Percentiles rank a stretch among this genome's conserved stretches.
phyloP scores from a whole-genome alignment of 1,140 invertebrate species.

The Polyergus mexicanus region DNA sequence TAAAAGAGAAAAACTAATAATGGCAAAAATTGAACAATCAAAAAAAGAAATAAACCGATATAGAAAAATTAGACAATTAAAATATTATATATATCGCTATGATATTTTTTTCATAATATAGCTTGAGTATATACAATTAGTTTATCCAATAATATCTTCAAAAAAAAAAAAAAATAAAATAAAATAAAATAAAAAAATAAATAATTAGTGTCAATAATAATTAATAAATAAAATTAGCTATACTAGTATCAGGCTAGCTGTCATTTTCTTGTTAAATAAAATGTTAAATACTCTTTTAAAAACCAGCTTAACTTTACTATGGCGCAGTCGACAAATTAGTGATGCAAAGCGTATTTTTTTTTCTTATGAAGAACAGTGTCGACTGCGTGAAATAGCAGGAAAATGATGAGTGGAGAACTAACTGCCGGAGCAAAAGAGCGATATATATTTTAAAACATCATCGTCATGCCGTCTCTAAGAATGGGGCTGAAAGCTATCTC shows the following conservation, averaged over 20 bases:
- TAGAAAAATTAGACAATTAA: background rate
- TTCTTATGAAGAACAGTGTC: too few relatives aligned
- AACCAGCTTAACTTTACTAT: background rate
- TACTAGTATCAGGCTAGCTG: background rate
- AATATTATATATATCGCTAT: too few relatives aligned
- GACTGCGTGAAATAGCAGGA: background rate
- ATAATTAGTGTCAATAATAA: too few relatives aligned
- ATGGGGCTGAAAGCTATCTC: constrained; percentile 22
- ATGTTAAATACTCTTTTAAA: background rate
- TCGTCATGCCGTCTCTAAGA: constrained; percentile 33
- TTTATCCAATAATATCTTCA: too few relatives aligned
- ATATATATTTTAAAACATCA: constrained; percentile 76
- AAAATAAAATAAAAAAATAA: too few relatives aligned
- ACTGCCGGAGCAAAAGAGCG: constrained; percentile 50
- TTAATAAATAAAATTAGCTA: too few relatives aligned
- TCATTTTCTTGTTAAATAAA: background rate
- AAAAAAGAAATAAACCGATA: background rate
- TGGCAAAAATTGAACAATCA: background rate
- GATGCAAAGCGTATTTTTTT: background rate
- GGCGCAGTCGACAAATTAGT: background rate
- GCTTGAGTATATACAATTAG: too few relatives aligned
- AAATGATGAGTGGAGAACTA: constrained; percentile 43
- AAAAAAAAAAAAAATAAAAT: too few relatives aligned
- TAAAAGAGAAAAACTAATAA: background rate
- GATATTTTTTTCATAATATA: too few relatives aligned